Evolutionary conservation across 2,113 vertebrate species (phyloP).

Genomic region (Menura novaehollandiae): DNA sequence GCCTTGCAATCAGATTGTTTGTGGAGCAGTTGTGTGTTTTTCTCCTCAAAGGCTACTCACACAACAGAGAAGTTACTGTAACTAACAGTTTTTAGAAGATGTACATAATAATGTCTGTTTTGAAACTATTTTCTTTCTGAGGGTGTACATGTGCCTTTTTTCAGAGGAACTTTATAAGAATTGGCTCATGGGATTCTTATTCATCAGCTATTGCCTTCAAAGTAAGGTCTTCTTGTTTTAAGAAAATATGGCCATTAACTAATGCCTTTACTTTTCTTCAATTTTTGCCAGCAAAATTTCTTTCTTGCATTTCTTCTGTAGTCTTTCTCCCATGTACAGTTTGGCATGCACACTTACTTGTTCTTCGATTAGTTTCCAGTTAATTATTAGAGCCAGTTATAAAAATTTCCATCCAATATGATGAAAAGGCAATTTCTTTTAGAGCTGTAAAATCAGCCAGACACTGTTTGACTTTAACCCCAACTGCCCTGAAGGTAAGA

Average conservation of each 20-base stretch:
- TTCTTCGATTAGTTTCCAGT: slow-evolving; percentile 45
- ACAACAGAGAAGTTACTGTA: neutral
- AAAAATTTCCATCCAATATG: neutral
- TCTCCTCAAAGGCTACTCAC: neutral
- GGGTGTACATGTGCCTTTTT: neutral
- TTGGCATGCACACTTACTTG: neutral
- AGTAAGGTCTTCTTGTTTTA: neutral
- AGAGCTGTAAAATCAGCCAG: slow-evolving; percentile 34
- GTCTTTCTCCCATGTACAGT: neutral
- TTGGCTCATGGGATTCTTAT: neutral
- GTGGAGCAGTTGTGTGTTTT: neutral
- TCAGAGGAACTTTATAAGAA: neutral
- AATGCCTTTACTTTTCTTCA: slow-evolving; percentile 48
- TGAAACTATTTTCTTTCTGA: neutral
- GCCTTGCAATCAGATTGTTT: neutral
- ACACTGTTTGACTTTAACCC: slow-evolving; percentile 13
- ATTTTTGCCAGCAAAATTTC: slow-evolving; percentile 19
- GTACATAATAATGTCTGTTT: neutral
- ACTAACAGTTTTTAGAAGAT: neutral
- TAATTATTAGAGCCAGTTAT: slow-evolving; percentile 13
- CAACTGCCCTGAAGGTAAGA: slow-evolving; percentile 49
- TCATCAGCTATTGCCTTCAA: slow-evolving; percentile 45
- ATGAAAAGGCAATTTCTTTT: neutral
- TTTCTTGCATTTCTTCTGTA: neutral
- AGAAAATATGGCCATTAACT: slow-evolving; percentile 19